Evolutionary conservation across 1,140 invertebrate species (phyloP).

Genomic region (Xylocopa sonorina): DNA sequence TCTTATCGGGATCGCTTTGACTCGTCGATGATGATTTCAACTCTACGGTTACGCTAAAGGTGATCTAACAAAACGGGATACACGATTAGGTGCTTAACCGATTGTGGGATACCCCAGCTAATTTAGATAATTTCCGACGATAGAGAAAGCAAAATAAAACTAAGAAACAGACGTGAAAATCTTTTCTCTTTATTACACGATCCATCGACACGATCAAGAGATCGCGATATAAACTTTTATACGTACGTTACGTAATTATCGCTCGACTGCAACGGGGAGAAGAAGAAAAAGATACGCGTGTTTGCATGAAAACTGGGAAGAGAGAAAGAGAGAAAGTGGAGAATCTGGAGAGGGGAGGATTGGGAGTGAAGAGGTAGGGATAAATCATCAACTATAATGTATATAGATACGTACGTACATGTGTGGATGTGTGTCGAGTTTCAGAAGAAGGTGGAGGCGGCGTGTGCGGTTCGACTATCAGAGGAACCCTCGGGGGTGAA

Average conservation of each 20-base stretch:
- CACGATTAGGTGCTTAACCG: neutral
- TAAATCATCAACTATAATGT: constrained; percentile 13
- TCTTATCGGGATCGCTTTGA: constrained; percentile 18
- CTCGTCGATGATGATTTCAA: neutral
- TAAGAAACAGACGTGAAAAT: neutral
- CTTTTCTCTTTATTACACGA: neutral
- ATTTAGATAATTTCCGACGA: neutral
- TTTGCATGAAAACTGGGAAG: neutral
- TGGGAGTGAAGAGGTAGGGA: constrained; percentile 3
- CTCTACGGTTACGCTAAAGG: neutral
- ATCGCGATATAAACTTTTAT: constrained; percentile 18
- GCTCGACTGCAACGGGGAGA: constrained; percentile 55
- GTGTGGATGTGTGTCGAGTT: no score
- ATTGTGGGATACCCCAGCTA: neutral
- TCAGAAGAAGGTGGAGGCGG: neutral
- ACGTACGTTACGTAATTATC: constrained; percentile 76
- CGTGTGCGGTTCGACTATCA: neutral
- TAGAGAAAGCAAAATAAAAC: neutral
- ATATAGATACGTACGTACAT: no score
- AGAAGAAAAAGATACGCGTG: neutral
- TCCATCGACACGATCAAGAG: neutral
- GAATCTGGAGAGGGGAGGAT: constrained; percentile 1
- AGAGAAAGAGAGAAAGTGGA: neutral
- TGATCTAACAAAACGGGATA: neutral
- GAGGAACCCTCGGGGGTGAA: constrained; percentile 73